These are phyloP conservation scores for Coecobrya sp. DNA, from an alignment of 2,888 invertebrate genomes.

Conservation along the genomic window DNA sequence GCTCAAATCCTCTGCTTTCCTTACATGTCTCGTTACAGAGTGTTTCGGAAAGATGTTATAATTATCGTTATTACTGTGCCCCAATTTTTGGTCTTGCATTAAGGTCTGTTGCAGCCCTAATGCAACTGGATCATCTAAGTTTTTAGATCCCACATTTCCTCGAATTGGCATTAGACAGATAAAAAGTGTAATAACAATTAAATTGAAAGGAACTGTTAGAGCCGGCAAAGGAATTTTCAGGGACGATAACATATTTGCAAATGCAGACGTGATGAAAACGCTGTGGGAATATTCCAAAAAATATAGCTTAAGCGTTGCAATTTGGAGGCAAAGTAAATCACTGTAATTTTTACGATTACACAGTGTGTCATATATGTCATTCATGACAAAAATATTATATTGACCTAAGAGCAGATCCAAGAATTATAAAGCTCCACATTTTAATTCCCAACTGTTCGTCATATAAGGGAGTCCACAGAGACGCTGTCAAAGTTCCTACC, in stretches of 20 bases:
- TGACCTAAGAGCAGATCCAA: slow-evolving; percentile 86
- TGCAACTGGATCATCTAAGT: slow-evolving; percentile 23
- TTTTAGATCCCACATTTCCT: slow-evolving; percentile 29
- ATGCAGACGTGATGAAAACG: slow-evolving; percentile 87
- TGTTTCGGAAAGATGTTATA: background rate
- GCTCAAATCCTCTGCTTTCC: slow-evolving; percentile 60
- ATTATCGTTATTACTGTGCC: background rate
- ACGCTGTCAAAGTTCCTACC: slow-evolving; percentile 87
- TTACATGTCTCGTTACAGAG: slow-evolving; percentile 8
- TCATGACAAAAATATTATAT: background rate
- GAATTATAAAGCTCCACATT: slow-evolving; percentile 85
- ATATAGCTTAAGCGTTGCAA: no score
- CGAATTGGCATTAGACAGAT: slow-evolving; percentile 86
- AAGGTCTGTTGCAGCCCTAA: slow-evolving; percentile 16
- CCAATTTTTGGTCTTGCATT: background rate
- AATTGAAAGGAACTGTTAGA: slow-evolving; percentile 88
- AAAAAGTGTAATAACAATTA: slow-evolving; percentile 87
- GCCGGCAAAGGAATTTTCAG: slow-evolving; percentile 87
- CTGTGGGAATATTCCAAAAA: slow-evolving; percentile 85
- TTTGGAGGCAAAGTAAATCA: background rate
- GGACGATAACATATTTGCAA: slow-evolving; percentile 87
- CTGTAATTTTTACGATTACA: background rate
- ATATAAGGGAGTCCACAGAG: slow-evolving; percentile 86
- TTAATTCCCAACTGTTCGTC: slow-evolving; percentile 76
- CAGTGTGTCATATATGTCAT: background rate